Percentiles rank a stretch among this genome's conserved stretches.
Conservation (phyloP, 1,140 invertebrate species). For the Procambarus clarkii region DNA sequence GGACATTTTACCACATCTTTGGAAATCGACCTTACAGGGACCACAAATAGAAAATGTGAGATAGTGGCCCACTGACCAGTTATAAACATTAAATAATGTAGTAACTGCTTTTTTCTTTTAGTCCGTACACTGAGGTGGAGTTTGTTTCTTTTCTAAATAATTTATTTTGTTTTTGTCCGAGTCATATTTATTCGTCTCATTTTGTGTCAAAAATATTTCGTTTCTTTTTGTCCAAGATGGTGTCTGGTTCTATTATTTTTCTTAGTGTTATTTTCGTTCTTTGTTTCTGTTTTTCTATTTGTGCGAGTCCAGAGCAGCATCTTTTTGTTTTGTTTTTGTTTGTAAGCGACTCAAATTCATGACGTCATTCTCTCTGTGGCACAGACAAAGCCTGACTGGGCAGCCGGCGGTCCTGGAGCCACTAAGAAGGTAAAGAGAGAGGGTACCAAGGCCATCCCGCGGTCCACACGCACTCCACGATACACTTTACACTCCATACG, state of each 20-base stretch:
- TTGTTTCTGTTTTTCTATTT: not conserved
- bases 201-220: too few species aligned
- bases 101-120: too few species aligned
- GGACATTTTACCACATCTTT: too few species aligned
- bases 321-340: not conserved
- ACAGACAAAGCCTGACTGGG: constrained; percentile 72
- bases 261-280: not conserved
- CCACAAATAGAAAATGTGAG: too few species aligned
- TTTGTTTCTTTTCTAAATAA: too few species aligned
- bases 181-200: not conserved
- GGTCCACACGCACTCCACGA: constrained; percentile 29
- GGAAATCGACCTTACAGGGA: too few species aligned
- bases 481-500: constrained; percentile 3
- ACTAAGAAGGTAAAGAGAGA: constrained; percentile 67
- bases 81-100: too few species aligned
- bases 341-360: not conserved
- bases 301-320: not conserved
- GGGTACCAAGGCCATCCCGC: not conserved
- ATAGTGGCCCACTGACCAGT: too few species aligned
- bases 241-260: not conserved
- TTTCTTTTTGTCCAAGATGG: not conserved
- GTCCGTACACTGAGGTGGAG: too few species aligned
- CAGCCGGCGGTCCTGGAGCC: constrained; percentile 70
- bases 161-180: not conserved
- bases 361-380: constrained; percentile 10